These are phyloP conservation scores for Isurus oxyrinchus DNA, from an alignment of 2,113 vertebrate genomes.

Conservation along the genomic window DNA sequence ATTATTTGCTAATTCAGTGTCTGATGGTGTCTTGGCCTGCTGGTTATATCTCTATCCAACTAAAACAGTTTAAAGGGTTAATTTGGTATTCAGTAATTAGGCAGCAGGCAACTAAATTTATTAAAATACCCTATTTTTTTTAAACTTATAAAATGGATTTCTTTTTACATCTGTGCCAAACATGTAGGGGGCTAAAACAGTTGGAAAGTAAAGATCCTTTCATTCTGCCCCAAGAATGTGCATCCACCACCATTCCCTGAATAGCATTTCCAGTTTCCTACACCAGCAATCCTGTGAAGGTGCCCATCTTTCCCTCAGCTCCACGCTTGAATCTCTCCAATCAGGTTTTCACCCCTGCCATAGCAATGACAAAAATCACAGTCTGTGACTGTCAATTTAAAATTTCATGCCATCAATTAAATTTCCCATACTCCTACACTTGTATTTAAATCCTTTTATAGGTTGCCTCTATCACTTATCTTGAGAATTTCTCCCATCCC, in stretches of 20 bases:
- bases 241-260: neutral
- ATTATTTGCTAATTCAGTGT: no score
- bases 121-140: no score
- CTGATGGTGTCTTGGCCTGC: no score
- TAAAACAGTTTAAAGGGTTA: no score
- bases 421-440: neutral
- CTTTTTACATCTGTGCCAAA: neutral
- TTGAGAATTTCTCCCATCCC: neutral
- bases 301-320: neutral
- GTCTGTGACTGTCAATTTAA: neutral
- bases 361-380: neutral
- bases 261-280: neutral
- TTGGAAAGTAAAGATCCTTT: neutral
- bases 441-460: neutral
- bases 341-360: neutral
- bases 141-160: neutral
- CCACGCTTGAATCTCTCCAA: neutral
- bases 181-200: no score
- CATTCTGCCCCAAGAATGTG: neutral
- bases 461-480: neutral
- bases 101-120: no score
- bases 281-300: neutral
- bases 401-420: neutral
- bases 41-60: no score
- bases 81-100: no score